Base-by-base conservation (phyloP, 1,140 invertebrate species). In the Eulimnadia texana region DNA sequence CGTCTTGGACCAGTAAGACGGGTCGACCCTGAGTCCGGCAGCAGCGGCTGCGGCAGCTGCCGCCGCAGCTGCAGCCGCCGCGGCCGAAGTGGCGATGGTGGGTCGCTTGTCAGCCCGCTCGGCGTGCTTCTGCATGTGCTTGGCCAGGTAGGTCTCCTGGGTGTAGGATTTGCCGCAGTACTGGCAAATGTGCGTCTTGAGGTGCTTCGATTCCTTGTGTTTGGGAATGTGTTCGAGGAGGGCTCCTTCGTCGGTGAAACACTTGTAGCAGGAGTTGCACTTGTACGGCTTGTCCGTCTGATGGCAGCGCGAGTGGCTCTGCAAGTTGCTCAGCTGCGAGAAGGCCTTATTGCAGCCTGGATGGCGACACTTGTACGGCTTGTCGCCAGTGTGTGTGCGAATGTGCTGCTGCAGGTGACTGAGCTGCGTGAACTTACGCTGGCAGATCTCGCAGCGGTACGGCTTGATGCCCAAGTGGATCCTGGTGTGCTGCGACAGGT, bases 131-230 rank as follows among this genome's bases (percentile, higher is more conserved):
- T 96, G 91, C 91, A 99, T 93, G 74, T 99, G 96, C 71, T 98
- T 96, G 64, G 89, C 90, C 68, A 99, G 79, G 74, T 99, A 99
- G 16, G 95, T 98, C 76, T 98, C 94, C 74, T 99, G 95, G 3
- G 95, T 98, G 75, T 99, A 99, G 60, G 90, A 94, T 74, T 99
- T 99, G 69, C 96, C 96, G 76, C 96, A 99, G 73, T 94, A 96
- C 70, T 94, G 90, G 74, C 96, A 99, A 71, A 99, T 98, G 79
- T 99, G 94, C 55, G 95, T 98, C 76, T 99, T 99, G 42, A 98
- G 79, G 73, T 99, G 96, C 76, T 99, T 99, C 47, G 93, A 97
- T 72, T 99, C 96, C 77, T 97, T 97, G 78, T 99, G 96, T 77
- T 98, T 98, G 29, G 96, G 93, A 77, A 97, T 97, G 79, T 97